These are phyloP conservation scores for Heliconius ismenius DNA, from an alignment of 2,888 invertebrate genomes.

Conservation along the genomic window DNA sequence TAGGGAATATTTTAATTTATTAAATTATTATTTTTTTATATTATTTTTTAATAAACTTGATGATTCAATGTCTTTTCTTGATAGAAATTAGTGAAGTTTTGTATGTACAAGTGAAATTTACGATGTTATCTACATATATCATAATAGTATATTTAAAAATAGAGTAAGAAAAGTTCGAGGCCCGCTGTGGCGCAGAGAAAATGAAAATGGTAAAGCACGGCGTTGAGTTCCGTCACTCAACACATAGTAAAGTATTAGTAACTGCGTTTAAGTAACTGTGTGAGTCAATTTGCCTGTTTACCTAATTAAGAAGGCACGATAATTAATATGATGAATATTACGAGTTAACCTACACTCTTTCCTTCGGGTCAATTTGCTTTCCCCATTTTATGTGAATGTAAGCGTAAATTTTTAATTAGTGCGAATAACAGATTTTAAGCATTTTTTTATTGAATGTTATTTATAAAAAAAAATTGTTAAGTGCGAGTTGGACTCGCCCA, in stretches of 20 bases:
- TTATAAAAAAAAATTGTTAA: background rate
- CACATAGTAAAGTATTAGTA: background rate
- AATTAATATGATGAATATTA: conserved; percentile 1
- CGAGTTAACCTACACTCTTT: background rate
- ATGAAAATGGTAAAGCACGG: too few relatives aligned
- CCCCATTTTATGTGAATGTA: conserved; percentile 5
- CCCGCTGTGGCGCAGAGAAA: too few relatives aligned
- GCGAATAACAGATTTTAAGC: background rate
- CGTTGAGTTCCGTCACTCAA: too few relatives aligned
- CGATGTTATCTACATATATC: too few relatives aligned
- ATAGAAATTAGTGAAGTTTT: too few relatives aligned
- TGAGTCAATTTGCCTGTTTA: background rate
- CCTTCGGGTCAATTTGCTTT: conserved; percentile 17
- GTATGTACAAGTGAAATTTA: too few relatives aligned
- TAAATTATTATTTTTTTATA: too few relatives aligned
- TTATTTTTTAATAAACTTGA: too few relatives aligned
- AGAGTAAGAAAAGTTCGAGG: too few relatives aligned
- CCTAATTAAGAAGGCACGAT: background rate
- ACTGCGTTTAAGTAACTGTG: background rate
- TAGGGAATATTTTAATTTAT: conserved; percentile 21
- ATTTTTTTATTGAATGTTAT: background rate
- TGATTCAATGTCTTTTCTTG: too few relatives aligned
- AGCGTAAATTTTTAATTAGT: conserved; percentile 21
- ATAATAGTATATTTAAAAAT: too few relatives aligned
- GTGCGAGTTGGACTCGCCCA: background rate